phyloP scores from a whole-genome alignment of 2,797 vertebrate species.

The Antennarius maculatus region DNA sequence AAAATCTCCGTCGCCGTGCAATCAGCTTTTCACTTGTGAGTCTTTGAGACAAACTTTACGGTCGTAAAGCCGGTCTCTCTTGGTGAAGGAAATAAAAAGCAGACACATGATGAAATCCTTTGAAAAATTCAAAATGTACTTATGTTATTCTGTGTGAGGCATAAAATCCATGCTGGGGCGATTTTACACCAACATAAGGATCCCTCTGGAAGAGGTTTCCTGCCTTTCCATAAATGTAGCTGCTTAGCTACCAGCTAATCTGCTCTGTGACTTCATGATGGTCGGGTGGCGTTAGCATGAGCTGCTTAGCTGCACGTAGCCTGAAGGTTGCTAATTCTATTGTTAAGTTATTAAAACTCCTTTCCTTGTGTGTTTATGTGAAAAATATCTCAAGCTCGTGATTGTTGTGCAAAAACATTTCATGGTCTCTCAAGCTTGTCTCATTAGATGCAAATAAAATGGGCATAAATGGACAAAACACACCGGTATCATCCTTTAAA shows the following conservation, averaged over 20 bases:
- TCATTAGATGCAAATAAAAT: not conserved
- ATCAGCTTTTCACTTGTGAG: not conserved
- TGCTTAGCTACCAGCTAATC: not conserved
- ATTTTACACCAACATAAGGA: not conserved
- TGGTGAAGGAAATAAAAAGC: slow-evolving; percentile 3
- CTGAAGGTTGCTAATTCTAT: not conserved
- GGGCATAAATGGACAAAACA: slow-evolving; percentile 9
- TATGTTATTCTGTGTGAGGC: not conserved
- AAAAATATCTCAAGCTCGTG: slow-evolving; percentile 25
- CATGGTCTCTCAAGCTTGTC: not conserved
- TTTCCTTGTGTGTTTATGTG: not conserved
- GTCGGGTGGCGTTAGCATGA: not conserved
- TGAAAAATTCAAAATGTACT: not conserved
- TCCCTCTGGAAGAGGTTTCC: not conserved
- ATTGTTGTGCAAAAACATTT: slow-evolving; percentile 3
- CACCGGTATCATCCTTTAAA: slow-evolving; percentile 45
- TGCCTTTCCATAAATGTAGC: not conserved
- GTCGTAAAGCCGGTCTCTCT: not conserved
- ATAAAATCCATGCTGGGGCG: not conserved
- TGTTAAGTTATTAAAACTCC: not conserved
- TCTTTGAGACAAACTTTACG: not conserved
- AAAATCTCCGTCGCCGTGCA: slow-evolving; percentile 5
- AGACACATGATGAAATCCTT: not conserved
- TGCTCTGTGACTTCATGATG: not conserved
- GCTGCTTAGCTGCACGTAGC: not conserved